These are phyloP conservation scores for Synergus gifuensis DNA, from an alignment of 2,888 invertebrate genomes.

Conservation along the genomic window DNA sequence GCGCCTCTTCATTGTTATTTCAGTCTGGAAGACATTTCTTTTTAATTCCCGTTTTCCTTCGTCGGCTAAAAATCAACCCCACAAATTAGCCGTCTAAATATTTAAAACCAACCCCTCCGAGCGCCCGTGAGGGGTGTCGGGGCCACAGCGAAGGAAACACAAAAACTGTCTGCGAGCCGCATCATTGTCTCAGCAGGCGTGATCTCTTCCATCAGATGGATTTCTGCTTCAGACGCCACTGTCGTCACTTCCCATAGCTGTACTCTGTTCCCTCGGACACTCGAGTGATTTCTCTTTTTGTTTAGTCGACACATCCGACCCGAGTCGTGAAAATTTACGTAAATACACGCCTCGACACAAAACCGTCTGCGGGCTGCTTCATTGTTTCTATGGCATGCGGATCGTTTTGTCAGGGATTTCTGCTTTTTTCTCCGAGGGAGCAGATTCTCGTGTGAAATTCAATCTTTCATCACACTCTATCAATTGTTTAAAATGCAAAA, in stretches of 20 bases:
- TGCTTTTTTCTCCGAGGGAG: no score
- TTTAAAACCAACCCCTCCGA: constrained; percentile 66
- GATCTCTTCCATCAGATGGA: constrained; percentile 72
- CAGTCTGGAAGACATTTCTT: constrained; percentile 74
- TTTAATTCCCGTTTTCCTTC: constrained; percentile 72
- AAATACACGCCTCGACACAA: no score
- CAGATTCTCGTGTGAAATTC: no score
- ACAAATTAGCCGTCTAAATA: constrained; percentile 76
- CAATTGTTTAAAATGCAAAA: no score
- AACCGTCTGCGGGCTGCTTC: no score
- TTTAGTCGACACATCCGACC: no score
- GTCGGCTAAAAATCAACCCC: constrained; percentile 70
- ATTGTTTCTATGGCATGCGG: no score
- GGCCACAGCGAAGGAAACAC: constrained; percentile 58
- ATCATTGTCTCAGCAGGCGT: constrained; percentile 68
- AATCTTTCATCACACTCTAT: no score
- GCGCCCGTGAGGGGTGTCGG: constrained; percentile 48
- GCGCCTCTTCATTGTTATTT: constrained; percentile 76
- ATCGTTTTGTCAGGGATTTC: no score
- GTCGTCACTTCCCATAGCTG: constrained; percentile 62
- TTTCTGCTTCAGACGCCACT: constrained; percentile 64
- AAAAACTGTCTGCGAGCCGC: constrained; percentile 69
- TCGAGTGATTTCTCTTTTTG: constrained; percentile 57
- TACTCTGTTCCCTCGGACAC: constrained; percentile 63
- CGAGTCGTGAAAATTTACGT: no score